Evolutionary conservation across 2,113 vertebrate genomes (phyloP), one percentile per base, ranked within the genome.

Genomic region (Naja naja): DNA sequence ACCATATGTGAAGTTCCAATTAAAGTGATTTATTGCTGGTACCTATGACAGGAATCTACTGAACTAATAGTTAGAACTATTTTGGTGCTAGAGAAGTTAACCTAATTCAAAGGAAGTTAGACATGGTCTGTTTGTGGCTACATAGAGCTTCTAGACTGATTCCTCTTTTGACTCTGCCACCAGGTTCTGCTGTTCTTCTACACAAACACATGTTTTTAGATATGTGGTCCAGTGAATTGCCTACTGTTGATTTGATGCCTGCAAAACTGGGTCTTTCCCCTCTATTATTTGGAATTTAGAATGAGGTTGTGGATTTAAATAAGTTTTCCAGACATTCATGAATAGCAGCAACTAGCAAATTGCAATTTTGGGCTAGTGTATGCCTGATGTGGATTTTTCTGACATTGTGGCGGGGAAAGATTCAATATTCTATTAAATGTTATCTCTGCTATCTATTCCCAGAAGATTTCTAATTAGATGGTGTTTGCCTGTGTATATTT

Each of bases 371-470:
- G 53, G 18, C 74, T 9, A 14, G 27, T 55, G 43, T 88, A 39
- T 89, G 39, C 23, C 64, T 81, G 88, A 87, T 53, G 60, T 93
- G 39, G 86, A 89, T 88, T 88, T 64, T 43, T 39, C 60, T 49
- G 52, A 30, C 49, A 88, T 55, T 88, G 87, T 45, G 87, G 58
- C 22, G 22, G 27, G 52, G 49, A 81, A 88, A 88, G 47, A 53
- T 54, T 93, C 86, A 52, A 93, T 85, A 91, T 88, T 87, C 86
- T 85, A 93, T 93, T 91, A 91, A 88, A 56, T 86, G 87, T 89
- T 91, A 86, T 86, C 45, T 89, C 20, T 23, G 6, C 16, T 34
- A 89, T 91, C 55, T 64, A 39, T 34, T 25, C 87, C 47, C 74
- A 88, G 16, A 81, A 64, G 34, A 64, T 89, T 85, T 88, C 91